phyloP scores from a whole-genome alignment of 2,888 invertebrate species.

The Homarus gammarus region DNA sequence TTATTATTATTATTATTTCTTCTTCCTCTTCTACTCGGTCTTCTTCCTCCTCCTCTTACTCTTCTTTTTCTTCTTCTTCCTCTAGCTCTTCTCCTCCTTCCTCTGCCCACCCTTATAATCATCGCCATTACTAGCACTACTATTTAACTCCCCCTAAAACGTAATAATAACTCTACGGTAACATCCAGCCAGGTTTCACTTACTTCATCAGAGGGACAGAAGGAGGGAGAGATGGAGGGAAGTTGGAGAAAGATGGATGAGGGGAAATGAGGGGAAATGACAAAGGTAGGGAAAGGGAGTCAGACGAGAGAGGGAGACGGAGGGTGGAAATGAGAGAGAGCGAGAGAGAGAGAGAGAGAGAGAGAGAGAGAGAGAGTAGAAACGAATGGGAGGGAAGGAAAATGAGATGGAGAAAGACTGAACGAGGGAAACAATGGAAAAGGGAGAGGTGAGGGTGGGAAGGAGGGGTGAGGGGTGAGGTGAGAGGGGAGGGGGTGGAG shows the following conservation, averaged over 20 bases:
- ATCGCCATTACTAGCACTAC: no score
- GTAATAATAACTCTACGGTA: no score
- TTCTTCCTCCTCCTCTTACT: no score
- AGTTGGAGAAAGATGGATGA: not conserved
- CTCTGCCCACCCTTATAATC: no score
- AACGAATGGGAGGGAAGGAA: not conserved
- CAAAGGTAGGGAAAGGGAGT: not conserved
- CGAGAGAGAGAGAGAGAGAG: not conserved
- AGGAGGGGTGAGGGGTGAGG: not conserved
- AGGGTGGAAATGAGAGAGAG: not conserved
- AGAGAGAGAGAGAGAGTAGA: not conserved
- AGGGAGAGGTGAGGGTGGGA: not conserved
- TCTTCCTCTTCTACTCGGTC: no score
- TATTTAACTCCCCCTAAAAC: no score
- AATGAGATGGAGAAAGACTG: not conserved
- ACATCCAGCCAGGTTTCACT: no score
- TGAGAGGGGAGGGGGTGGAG: not conserved
- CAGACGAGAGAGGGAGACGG: not conserved
- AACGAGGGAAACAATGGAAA: not conserved
- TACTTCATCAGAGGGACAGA: no score
- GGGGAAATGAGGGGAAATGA: not conserved
- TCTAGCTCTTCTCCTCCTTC: no score
- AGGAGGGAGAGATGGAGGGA: conserved; percentile 3
- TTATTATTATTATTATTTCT: no score
- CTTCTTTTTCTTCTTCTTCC: no score